Base-by-base conservation (phyloP, 2,888 invertebrate species). In the Morinoia aosen region DNA sequence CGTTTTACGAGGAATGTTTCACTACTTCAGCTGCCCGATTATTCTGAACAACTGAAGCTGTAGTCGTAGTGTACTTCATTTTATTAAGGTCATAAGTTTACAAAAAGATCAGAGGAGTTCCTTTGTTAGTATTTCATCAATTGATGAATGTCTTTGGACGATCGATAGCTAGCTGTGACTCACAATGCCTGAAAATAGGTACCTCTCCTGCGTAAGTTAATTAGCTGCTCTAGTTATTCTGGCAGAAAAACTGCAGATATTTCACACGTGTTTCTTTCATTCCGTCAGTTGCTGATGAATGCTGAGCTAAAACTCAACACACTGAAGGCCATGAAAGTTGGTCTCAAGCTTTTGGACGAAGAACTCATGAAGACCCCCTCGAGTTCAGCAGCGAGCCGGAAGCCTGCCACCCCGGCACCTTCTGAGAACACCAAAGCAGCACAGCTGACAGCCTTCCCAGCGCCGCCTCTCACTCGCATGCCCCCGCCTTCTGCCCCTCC, bases 281-380 rank as follows among this genome's bases (percentile, higher is more conserved):
- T 88, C 40, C 88, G 33, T 25, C 95, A 95, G 95, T 90, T 95
- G 39, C 64, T 95, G 48, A 91, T 95, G 64, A 91, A 95, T 56
- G 95, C 95, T 16, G 95, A 95, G 58, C 93, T 95, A 61, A 95
- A 95, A 64, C 64, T 95, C n/a, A 95, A 91, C 90, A 95, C 95
- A 10, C 58, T 95, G 58, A 95, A 95, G 39, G 95, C 95, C 33
- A 64, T 95, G 91, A 95, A 95, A 64, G 95, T 95, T 33, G 95
- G 95, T 48, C 93, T 95, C 25, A 91, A 95, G 58, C 64, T 95
- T 33, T 48, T 95, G 39, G 95, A 95, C 64, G 64, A 95, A 64
- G 95, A 95, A 61, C 95, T 95, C n/a, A n/a, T 40, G 61, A 61
- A 95, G 64, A 48, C 64, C 8, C 39, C 61, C 61, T 56, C 93